These are phyloP conservation scores for Octodonta nipae DNA, from an alignment of 2,888 invertebrate species.

Conservation along the genomic window DNA sequence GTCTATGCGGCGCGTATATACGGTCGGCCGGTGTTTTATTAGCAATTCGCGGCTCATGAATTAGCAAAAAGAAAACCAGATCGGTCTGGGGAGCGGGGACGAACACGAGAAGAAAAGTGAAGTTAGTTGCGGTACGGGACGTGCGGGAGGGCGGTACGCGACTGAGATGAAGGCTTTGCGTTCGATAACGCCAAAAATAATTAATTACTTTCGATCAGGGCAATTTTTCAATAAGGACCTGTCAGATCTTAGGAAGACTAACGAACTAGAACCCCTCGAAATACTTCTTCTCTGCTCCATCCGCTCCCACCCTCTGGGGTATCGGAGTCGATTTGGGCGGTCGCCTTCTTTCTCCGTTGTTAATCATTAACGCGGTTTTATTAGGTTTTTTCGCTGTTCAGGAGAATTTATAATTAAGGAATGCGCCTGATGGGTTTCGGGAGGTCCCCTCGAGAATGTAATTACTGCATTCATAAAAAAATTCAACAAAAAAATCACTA, in stretches of 20 bases:
- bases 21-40: slow-evolving; percentile 27
- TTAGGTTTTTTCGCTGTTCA: too few relatives aligned
- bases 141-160: slow-evolving; percentile 6
- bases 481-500: too few relatives aligned
- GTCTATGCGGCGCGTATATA: slow-evolving; percentile 13
- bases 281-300: too few relatives aligned
- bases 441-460: too few relatives aligned
- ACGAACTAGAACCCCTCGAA: slow-evolving; percentile 31
- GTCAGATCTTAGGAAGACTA: slow-evolving; percentile 33
- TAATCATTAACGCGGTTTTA: too few relatives aligned
- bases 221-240: slow-evolving; percentile 46
- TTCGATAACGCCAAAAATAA: slow-evolving; percentile 61
- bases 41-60: slow-evolving; percentile 48
- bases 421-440: too few relatives aligned
- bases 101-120: background rate
- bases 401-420: too few relatives aligned
- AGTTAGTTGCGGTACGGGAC: slow-evolving; percentile 2
- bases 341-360: too few relatives aligned
- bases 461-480: too few relatives aligned
- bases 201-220: slow-evolving; percentile 56
- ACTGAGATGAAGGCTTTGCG: slow-evolving; percentile 29
- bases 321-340: too few relatives aligned
- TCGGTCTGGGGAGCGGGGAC: slow-evolving; percentile 4
- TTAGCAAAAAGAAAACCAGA: slow-evolving; percentile 53
- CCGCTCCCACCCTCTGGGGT: too few relatives aligned